Percentiles rank a stretch among this genome's conserved stretches.
These are phyloP conservation scores for Threskiornis aethiopicus DNA, from an alignment of 2,797 vertebrate species.

Conservation along the genomic window DNA sequence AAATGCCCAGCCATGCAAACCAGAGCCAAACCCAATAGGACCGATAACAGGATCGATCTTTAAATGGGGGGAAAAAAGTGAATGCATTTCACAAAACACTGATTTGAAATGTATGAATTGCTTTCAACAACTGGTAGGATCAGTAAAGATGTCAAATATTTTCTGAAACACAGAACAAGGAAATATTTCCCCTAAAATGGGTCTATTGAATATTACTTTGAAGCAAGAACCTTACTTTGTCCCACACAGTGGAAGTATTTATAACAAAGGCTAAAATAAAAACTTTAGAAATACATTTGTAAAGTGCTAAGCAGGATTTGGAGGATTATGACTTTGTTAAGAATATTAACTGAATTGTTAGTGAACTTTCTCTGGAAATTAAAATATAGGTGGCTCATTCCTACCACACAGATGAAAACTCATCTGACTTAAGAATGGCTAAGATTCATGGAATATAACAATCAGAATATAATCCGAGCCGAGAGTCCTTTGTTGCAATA, in stretches of 20 bases:
- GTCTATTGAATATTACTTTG: not conserved
- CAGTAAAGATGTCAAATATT: not conserved
- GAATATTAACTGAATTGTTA: not conserved
- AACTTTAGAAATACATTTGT: not conserved
- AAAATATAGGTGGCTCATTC: not conserved
- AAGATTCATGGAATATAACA: not conserved
- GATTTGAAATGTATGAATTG: not conserved
- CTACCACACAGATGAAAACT: not conserved
- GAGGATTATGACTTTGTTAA: not conserved
- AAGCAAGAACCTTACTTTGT: not conserved
- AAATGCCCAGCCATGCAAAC: constrained; percentile 73
- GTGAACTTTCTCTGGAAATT: not conserved
- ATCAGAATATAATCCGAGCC: not conserved
- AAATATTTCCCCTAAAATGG: not conserved
- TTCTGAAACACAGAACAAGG: not conserved
- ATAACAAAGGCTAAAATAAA: not conserved
- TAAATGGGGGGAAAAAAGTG: not conserved
- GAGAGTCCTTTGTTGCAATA: not conserved
- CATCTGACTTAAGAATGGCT: not conserved
- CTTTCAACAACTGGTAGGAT: not conserved
- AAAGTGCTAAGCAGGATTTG: not conserved
- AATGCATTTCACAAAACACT: not conserved
- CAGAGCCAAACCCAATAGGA: constrained; percentile 72
- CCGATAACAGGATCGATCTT: constrained; percentile 69
- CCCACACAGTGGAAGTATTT: not conserved